Conservation (phyloP, 1,140 invertebrate species). For the Papilio dardanus region DNA sequence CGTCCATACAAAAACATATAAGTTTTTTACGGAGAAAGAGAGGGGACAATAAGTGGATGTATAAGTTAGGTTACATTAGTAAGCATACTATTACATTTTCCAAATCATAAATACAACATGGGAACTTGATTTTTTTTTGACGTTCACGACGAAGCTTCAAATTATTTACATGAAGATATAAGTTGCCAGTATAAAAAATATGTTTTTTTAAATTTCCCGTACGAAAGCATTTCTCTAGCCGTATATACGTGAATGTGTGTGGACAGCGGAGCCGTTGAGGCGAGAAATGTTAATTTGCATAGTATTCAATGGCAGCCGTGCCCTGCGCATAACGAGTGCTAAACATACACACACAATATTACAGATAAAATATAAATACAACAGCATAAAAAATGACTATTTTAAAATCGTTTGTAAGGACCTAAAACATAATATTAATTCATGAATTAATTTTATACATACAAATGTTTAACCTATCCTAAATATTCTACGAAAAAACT, state of each 20-base stretch:
- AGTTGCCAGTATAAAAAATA: not conserved
- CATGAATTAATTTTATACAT: not conserved
- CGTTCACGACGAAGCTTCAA: too few relatives aligned
- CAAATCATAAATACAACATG: too few relatives aligned
- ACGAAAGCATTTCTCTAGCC: conserved; percentile 27
- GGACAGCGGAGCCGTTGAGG: conserved; percentile 23
- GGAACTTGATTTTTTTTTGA: too few relatives aligned
- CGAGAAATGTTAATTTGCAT: conserved; percentile 43
- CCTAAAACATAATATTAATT: not conserved
- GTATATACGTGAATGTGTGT: conserved; percentile 33
- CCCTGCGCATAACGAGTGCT: conserved; percentile 38
- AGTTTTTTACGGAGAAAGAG: too few relatives aligned
- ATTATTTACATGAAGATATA: too few relatives aligned
- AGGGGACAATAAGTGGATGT: too few relatives aligned
- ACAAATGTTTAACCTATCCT: not conserved
- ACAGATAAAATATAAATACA: not conserved
- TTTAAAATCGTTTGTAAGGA: too few relatives aligned
- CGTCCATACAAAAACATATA: too few relatives aligned
- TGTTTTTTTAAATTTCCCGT: not conserved
- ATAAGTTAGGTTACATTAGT: too few relatives aligned
- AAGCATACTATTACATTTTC: too few relatives aligned
- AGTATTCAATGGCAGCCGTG: conserved; percentile 40
- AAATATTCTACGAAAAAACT: conserved; percentile 35
- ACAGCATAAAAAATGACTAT: not conserved
- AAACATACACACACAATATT: conserved; percentile 14